Evolutionary conservation across 1,140 invertebrate species (phyloP), one percentile per base, ranked within the genome.

Genomic region (Geopemphigus sp.): DNA sequence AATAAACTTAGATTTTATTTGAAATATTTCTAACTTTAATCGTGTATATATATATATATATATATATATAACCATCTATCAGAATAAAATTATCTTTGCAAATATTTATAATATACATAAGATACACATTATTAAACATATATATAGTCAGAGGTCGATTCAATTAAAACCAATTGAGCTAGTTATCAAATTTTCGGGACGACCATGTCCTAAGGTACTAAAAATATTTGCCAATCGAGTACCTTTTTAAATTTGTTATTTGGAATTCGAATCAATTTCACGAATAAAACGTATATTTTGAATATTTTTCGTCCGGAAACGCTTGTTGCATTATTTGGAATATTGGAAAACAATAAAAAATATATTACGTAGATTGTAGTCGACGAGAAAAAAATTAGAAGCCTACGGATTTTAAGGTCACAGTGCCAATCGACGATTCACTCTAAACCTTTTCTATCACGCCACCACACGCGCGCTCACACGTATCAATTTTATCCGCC

Each of bases 391-490:
- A 64, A 64, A 64, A 64, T 64, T 5, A 19, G 19, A 1, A 64
- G 61, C 10, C 6, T 64, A 64, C 2, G 29, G 29, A 6, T 64
- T 32, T 64, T 76, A 61, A 76, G 73, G 73, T 76, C 56, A 76
- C 29, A 47, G 45, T 32, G 74, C 22, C 39, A 24, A 63, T 24
- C 24, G 57, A 5, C 14, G 32, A 76, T 78, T 78, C 50, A 50
- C 57, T 63, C 53, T 24, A 76, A 76, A 45, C 32, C 72, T 59
- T 15, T 63, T 50, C 15, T 24, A 78, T 78, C 74, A 78, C 74
- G 74, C 74, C 74, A 78, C 22, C 22, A 45, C 39, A 50, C 32
- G 29, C 68, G 74, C 57, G 32, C 39, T 76, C 39, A 14, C 54
- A 5, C 57, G 57, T 22, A 32, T 54, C 50, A 72, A 54, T 72